Base-by-base conservation (phyloP, 1,140 invertebrate genomes). In the Danaus melanippus region DNA sequence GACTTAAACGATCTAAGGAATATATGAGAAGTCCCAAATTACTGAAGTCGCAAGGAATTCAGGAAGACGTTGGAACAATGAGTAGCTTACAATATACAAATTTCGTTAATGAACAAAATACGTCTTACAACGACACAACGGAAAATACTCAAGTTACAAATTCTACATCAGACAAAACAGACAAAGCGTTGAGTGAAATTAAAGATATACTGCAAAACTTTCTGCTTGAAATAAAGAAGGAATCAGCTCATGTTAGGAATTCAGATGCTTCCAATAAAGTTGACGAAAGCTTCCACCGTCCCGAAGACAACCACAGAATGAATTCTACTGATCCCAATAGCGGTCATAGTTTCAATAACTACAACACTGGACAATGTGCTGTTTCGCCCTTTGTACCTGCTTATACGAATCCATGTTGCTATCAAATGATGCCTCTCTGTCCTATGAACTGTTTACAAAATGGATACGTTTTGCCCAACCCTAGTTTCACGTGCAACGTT, bases 191-290 rank as follows among this genome's bases (percentile, higher is more conserved):
- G 9, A 66, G 52, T 56, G 83, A 86, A 76, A 84, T 84, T 12
- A 86, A 86, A 65, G 68, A 83, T 44, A 83, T 84, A 41, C 60
- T 86, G 44, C 79, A 84, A 56, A 81, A 46, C 54, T 86, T 86
- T 54, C 47, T 84, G 52, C 64, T 70, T 40, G 79, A 84, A 66
- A 79, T 86, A 42, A 84, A 86, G 56, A 79, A 78, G 60, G 76
- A 86, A 55, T 62, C 71, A 7, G 57, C 49, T 10, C 66, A 76
- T 41, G 69, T 60, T 47, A 68, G 71, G 42, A 73, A 78, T 49
- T 66, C 67, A 1, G 66, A 74, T 41, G 49, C 44, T 4, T 66
- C 58, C 10, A 55, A 48, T 12, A 71, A 71, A 50, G 49, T 44
- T 46, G 57, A 59, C 48, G 66, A 52, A 67, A 60, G 45, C 47